Conservation (phyloP, 2,797 vertebrate genomes). For the Siniperca scherzeri region DNA sequence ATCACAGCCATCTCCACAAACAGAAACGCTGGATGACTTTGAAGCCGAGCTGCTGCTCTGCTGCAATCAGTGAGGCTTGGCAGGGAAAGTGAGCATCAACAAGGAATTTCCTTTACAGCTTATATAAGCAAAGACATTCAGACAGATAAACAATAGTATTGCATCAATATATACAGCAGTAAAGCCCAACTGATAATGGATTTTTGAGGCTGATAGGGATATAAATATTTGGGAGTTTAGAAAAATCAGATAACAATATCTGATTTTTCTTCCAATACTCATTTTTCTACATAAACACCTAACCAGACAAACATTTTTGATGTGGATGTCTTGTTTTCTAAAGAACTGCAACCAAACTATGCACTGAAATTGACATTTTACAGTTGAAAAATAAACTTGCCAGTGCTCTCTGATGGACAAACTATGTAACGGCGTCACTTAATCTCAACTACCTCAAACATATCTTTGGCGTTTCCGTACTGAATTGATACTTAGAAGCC, state of each 20-base stretch:
- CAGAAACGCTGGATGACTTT: slow-evolving; percentile 50
- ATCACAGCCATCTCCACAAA: slow-evolving; percentile 61
- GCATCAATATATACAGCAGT: background rate
- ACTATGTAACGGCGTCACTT: background rate
- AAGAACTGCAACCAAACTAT: background rate
- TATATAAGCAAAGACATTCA: slow-evolving; percentile 37
- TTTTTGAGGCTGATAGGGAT: background rate
- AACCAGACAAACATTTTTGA: background rate
- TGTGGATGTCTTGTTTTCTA: background rate
- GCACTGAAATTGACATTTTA: background rate
- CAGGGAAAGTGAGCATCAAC: slow-evolving; percentile 63
- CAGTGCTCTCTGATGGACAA: background rate
- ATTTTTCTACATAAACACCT: background rate
- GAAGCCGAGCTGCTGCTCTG: slow-evolving; percentile 49
- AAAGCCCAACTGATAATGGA: background rate
- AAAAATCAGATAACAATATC: background rate
- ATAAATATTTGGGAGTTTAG: background rate
- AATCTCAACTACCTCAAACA: background rate
- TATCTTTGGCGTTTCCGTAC: background rate
- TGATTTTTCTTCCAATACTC: background rate
- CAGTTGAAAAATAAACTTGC: background rate
- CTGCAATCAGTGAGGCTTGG: slow-evolving; percentile 58
- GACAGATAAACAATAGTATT: slow-evolving; percentile 31
- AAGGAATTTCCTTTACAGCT: slow-evolving; percentile 51
- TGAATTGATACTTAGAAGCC: background rate